phyloP scores from a whole-genome alignment of 2,113 vertebrate species.

The Elephantulus edwardii region DNA sequence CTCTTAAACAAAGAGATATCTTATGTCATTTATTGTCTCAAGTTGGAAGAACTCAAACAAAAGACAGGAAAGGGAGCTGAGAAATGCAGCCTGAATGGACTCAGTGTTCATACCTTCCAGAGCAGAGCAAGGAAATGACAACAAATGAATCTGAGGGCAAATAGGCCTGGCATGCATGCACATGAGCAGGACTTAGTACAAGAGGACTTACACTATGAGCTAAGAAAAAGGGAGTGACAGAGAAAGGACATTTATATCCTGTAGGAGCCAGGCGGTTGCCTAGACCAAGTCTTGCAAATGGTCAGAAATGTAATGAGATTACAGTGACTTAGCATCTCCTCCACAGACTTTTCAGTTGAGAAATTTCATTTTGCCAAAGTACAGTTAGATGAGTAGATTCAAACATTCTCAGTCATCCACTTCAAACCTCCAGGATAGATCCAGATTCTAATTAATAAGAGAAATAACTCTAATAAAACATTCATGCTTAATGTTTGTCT shows the following conservation, averaged over 20 bases:
- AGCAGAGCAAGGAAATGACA: not conserved
- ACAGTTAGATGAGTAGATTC: not conserved
- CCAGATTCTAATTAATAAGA: not conserved
- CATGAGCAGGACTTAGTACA: not conserved
- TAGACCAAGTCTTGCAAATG: not conserved
- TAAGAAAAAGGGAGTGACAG: not conserved
- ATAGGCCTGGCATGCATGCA: not conserved
- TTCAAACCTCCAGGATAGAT: accelerated
- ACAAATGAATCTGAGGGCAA: accelerated
- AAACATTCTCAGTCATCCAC: not conserved
- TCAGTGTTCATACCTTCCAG: not conserved
- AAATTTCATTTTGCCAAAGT: not conserved
- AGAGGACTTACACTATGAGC: not conserved
- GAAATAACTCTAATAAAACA: not conserved
- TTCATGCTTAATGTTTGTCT: accelerated
- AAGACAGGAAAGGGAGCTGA: not conserved
- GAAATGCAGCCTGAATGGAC: not conserved
- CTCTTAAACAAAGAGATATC: not conserved
- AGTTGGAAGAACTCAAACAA: not conserved
- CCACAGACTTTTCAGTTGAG: not conserved
- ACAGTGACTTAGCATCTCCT: not conserved
- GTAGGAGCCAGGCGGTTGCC: constrained; percentile 18
- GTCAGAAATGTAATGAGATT: constrained; percentile 31
- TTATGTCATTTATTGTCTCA: not conserved
- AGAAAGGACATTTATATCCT: not conserved